phyloP scores from a whole-genome alignment of 2,888 invertebrate genomes.

The Drosophila fungiperda region DNA sequence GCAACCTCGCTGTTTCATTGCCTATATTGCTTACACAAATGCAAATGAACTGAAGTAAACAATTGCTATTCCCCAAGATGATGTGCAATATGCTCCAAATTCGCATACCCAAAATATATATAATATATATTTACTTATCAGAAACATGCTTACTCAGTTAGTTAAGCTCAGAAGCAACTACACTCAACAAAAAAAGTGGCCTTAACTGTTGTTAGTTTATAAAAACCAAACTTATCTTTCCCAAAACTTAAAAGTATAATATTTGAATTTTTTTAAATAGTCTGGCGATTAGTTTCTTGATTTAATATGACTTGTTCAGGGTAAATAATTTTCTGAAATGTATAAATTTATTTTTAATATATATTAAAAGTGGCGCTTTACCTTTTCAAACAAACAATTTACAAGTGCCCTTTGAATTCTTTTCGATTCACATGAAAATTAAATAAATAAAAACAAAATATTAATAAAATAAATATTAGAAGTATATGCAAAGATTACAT shows the following conservation, averaged over 20 bases:
- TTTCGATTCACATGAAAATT: background rate
- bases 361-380: background rate
- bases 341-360: background rate
- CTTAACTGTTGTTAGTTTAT: background rate
- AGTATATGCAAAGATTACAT: background rate
- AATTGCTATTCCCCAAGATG: constrained; percentile 16
- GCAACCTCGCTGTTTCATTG: constrained; percentile 3
- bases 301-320: background rate
- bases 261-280: background rate
- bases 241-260: background rate
- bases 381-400: no score
- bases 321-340: background rate
- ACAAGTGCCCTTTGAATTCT: no score
- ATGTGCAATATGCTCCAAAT: constrained; percentile 53
- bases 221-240: background rate
- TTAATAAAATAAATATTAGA: background rate
- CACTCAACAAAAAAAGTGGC: background rate
- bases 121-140: constrained; percentile 2
- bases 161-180: background rate
- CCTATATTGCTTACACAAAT: constrained; percentile 47
- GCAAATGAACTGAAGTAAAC: constrained; percentile 62
- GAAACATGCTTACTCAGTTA: background rate
- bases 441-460: background rate
- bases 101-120: background rate
- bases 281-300: background rate